These are phyloP conservation scores for Notoglanidium macrostoma DNA, from an alignment of 2,797 vertebrate species.

Conservation along the genomic window DNA sequence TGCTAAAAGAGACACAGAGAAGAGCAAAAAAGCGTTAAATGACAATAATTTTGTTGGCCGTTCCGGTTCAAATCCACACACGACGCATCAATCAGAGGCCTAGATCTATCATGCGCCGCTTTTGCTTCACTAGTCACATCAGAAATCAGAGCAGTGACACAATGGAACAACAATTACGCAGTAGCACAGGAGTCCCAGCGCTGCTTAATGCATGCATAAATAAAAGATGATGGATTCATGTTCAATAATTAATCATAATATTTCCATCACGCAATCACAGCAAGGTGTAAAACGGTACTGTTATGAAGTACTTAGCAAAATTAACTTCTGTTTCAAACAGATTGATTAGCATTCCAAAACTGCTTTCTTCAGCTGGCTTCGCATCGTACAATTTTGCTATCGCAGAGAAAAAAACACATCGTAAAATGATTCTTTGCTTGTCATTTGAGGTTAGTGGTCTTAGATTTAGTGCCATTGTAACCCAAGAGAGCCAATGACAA, in stretches of 20 bases:
- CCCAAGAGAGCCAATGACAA: background rate
- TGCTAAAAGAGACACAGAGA: conserved; percentile 77
- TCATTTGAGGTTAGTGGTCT: background rate
- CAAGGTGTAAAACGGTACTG: conserved; percentile 45
- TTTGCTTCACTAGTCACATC: conserved; percentile 67
- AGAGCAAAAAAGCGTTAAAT: conserved; percentile 65
- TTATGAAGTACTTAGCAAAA: conserved; percentile 50
- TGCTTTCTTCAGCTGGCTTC: conserved; percentile 31
- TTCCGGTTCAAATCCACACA: conserved; percentile 67
- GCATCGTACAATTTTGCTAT: background rate
- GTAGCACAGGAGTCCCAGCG: conserved; percentile 65
- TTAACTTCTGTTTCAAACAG: conserved; percentile 69
- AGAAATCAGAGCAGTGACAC: conserved; percentile 70
- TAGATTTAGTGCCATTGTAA: background rate
- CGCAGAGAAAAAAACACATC: background rate
- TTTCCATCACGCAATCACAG: conserved; percentile 76
- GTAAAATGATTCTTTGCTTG: background rate
- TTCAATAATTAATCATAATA: conserved; percentile 81
- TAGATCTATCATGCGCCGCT: conserved; percentile 66
- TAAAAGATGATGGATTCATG: conserved; percentile 82
- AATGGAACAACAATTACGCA: conserved; percentile 76
- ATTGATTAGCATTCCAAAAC: conserved; percentile 71
- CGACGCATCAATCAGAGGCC: conserved; percentile 75
- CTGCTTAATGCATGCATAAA: conserved; percentile 78
- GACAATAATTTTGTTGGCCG: conserved; percentile 69